phyloP scores from a whole-genome alignment of 2,797 vertebrate species.

The Threskiornis aethiopicus region DNA sequence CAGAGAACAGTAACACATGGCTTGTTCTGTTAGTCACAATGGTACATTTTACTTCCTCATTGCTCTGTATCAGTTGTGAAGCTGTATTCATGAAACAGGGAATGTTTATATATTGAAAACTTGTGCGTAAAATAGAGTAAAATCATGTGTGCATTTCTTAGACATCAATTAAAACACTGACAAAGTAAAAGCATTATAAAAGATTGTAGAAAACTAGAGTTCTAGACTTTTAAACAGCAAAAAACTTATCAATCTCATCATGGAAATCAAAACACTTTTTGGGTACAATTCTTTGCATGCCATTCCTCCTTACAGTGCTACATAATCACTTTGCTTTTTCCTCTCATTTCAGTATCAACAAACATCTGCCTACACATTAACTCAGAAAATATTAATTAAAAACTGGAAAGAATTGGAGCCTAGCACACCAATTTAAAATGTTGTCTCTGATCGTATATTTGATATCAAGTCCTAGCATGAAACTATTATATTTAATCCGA shows the following conservation, averaged over 20 bases:
- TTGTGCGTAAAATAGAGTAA: not conserved
- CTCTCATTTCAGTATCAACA: constrained; percentile 8
- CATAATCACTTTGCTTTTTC: not conserved
- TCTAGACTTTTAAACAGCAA: not conserved
- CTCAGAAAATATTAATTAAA: constrained; percentile 38
- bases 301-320: not conserved
- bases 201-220: not conserved
- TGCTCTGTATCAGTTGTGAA: not conserved
- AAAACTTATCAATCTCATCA: not conserved
- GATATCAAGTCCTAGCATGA: constrained; percentile 33
- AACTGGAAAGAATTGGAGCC: not conserved
- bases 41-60: not conserved
- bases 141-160: not conserved
- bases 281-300: not conserved
- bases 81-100: not conserved
- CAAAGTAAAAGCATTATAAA: constrained; percentile 18
- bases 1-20: not conserved
- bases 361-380: constrained; percentile 33
- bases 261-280: not conserved
- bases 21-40: not conserved
- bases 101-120: not conserved
- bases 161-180: not conserved
- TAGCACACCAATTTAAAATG: not conserved
- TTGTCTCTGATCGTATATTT: not conserved
- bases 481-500: constrained; percentile 37